Conservation (phyloP, 2,113 vertebrate species). For the Aramus guarauna region DNA sequence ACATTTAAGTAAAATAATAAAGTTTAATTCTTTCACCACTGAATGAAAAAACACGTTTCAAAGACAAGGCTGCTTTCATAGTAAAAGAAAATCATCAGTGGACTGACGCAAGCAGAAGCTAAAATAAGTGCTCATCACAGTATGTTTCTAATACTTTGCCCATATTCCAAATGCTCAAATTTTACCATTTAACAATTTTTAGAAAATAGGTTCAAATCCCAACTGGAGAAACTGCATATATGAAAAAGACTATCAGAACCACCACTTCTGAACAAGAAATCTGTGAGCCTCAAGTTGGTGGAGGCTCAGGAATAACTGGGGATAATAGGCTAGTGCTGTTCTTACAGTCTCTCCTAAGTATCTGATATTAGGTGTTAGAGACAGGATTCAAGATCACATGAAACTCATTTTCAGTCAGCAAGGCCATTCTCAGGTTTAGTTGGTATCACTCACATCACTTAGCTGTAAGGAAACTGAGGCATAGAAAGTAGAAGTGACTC, state of each 20-base stretch:
- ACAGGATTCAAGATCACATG: neutral
- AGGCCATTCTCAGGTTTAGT: neutral
- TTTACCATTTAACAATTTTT: neutral
- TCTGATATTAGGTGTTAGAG: neutral
- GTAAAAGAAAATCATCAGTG: neutral
- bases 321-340: neutral
- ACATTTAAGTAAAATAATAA: neutral
- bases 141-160: neutral
- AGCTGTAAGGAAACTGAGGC: neutral
- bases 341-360: neutral
- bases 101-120: neutral
- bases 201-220: neutral
- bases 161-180: neutral
- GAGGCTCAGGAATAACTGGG: neutral
- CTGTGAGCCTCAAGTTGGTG: neutral
- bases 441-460: neutral
- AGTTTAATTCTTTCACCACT: neutral
- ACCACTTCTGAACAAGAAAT: neutral
- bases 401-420: neutral
- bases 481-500: neutral
- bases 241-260: neutral
- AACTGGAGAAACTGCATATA: neutral
- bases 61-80: neutral
- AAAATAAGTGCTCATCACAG: fast-evolving
- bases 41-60: neutral